These are phyloP conservation scores for Neodontobutis hainanensis DNA, from an alignment of 2,113 vertebrate genomes.

Conservation along the genomic window DNA sequence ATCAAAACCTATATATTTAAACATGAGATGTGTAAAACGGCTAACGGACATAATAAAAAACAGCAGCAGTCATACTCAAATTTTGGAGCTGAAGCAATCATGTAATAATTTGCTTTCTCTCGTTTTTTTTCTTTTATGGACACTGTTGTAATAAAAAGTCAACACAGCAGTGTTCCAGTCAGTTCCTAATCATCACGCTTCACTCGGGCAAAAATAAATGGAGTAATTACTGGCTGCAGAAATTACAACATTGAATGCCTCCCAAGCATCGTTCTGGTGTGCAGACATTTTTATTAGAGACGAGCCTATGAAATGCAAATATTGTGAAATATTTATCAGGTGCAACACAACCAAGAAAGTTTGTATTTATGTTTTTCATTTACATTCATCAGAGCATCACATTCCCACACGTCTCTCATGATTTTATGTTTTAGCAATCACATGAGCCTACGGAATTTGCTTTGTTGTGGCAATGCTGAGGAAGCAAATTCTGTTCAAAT, in stretches of 20 bases:
- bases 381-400: conserved; percentile 27
- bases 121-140: not conserved
- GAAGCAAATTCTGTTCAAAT: conserved; percentile 48
- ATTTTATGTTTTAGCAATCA: not conserved
- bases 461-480: conserved; percentile 2
- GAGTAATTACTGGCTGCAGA: conserved; percentile 17
- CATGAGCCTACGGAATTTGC: conserved; percentile 36
- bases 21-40: not conserved
- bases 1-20: too few species aligned
- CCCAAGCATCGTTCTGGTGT: conserved; percentile 1
- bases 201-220: conserved; percentile 4
- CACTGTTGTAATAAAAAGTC: conserved; percentile 9
- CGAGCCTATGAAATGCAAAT: conserved; percentile 10
- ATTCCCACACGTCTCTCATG: not conserved
- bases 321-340: conserved; percentile 1
- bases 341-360: conserved; percentile 1
- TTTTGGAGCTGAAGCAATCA: not conserved
- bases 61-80: not conserved
- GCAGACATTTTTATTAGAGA: conserved; percentile 15
- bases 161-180: not conserved
- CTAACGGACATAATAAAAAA: too few species aligned
- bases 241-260: conserved; percentile 14
- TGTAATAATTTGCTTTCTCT: not conserved
- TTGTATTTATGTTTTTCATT: conserved; percentile 31
- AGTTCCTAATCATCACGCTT: conserved; percentile 16